Conservation (phyloP, 2,888 invertebrate genomes). For the Baronia brevicornis region DNA sequence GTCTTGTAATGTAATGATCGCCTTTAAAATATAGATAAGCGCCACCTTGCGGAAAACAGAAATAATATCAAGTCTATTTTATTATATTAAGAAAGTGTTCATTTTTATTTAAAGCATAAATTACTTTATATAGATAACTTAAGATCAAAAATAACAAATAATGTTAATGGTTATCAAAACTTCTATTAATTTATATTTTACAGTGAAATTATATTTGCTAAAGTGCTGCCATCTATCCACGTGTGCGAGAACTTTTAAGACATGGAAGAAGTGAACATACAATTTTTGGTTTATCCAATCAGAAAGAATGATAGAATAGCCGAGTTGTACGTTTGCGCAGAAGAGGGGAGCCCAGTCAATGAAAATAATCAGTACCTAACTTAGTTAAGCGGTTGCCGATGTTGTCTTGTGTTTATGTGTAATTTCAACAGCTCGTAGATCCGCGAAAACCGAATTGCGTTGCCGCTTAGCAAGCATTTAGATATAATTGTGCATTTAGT, state of each 20-base stretch:
- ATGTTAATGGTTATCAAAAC: too few species aligned
- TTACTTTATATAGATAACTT: too few species aligned
- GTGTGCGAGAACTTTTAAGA: too few species aligned
- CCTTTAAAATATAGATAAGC: constrained; percentile 17
- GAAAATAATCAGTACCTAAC: constrained; percentile 38
- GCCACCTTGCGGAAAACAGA: constrained; percentile 17
- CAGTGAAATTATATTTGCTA: too few species aligned
- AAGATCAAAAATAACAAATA: too few species aligned
- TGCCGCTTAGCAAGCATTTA: constrained; percentile 37
- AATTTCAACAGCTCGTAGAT: constrained; percentile 18
- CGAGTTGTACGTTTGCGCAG: constrained; percentile 59
- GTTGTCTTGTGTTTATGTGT: constrained; percentile 16
- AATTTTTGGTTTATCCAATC: constrained; percentile 27
- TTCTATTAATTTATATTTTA: too few species aligned
- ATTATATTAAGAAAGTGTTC: too few species aligned
- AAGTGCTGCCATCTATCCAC: too few species aligned
- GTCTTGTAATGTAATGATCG: constrained; percentile 44
- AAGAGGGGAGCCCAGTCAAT: constrained; percentile 57
- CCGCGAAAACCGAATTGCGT: constrained; percentile 38
- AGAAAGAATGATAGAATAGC: constrained; percentile 31
- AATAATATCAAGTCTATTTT: neutral
- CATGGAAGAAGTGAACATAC: neutral
- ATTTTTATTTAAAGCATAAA: too few species aligned
- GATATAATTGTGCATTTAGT: constrained; percentile 49
- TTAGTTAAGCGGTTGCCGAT: constrained; percentile 40